Conservation (phyloP, 2,888 invertebrate species). For the Pterostichus niger region DNA sequence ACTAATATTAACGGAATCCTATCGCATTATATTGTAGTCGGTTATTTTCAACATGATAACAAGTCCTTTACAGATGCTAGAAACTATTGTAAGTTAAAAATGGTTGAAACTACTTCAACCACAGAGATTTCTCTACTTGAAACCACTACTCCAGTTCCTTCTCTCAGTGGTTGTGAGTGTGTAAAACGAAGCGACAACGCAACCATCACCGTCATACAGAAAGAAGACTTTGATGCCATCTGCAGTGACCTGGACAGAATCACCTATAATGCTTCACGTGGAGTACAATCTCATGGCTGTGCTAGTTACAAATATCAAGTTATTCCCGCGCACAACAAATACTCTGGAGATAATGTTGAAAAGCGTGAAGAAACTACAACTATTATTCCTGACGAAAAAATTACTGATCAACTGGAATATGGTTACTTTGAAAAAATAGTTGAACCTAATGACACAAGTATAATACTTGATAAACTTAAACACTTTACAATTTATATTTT, state of each 20-base stretch:
- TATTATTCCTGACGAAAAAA: slow-evolving; percentile 56
- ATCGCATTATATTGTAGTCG: slow-evolving; percentile 74
- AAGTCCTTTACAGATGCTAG: slow-evolving; percentile 68
- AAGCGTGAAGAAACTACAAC: slow-evolving; percentile 62
- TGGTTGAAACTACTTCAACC: slow-evolving; percentile 11
- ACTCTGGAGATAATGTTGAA: slow-evolving; percentile 36
- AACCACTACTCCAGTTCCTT: slow-evolving; percentile 39
- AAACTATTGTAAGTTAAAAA: slow-evolving; percentile 71
- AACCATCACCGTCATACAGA: slow-evolving; percentile 47
- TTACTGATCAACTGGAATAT: neutral
- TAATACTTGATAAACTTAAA: slow-evolving; percentile 75
- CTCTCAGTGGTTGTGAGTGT: slow-evolving; percentile 31
- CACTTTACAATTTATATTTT: slow-evolving; percentile 82
- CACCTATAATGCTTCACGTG: slow-evolving; percentile 14
- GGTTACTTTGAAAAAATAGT: slow-evolving; percentile 66
- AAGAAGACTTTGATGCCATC: slow-evolving; percentile 61
- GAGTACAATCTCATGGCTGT: slow-evolving; percentile 58
- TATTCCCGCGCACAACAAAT: slow-evolving; percentile 48
- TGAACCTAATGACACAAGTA: slow-evolving; percentile 69
- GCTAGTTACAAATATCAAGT: slow-evolving; percentile 56
- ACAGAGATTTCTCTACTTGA: neutral
- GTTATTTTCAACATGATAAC: slow-evolving; percentile 72
- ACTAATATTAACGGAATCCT: slow-evolving; percentile 74
- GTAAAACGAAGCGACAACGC: neutral
- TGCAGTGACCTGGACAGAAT: slow-evolving; percentile 56